These are phyloP conservation scores for Syngnathus acus DNA, from an alignment of 2,797 vertebrate species.

Conservation along the genomic window DNA sequence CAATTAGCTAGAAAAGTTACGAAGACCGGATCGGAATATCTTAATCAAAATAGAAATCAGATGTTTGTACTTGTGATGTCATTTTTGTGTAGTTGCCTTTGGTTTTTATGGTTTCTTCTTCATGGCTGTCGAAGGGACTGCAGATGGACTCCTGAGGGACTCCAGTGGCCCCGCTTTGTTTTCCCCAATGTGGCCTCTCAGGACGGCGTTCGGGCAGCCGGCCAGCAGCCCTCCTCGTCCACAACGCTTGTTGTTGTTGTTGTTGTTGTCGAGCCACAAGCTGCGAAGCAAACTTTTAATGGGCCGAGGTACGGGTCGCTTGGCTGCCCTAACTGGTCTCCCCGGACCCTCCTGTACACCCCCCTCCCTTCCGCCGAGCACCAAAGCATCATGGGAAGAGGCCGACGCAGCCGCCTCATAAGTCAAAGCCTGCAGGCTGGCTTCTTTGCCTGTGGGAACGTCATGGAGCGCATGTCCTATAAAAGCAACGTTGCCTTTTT, in stretches of 20 bases:
- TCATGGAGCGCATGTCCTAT: constrained; percentile 13
- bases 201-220: neutral
- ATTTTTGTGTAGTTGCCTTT: neutral
- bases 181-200: neutral
- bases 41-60: neutral
- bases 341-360: constrained; percentile 10
- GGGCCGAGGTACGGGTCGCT: constrained; percentile 20
- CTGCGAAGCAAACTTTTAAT: constrained; percentile 47
- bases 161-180: constrained; percentile 1
- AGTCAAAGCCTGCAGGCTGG: constrained; percentile 7
- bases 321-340: constrained; percentile 43
- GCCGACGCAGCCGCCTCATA: neutral
- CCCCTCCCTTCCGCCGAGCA: constrained; percentile 1
- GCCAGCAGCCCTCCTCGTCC: neutral
- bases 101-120: neutral
- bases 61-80: neutral
- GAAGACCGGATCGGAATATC: too few relatives aligned
- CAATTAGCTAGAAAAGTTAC: too few relatives aligned
- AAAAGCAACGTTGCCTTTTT: constrained; percentile 15
- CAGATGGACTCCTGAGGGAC: neutral
- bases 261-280: constrained; percentile 11
- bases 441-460: constrained; percentile 8
- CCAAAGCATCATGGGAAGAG: constrained; percentile 29
- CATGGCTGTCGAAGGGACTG: neutral
- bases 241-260: neutral